Conservation (phyloP, 2,113 vertebrate genomes). For the Nerophis lumbriciformis region DNA sequence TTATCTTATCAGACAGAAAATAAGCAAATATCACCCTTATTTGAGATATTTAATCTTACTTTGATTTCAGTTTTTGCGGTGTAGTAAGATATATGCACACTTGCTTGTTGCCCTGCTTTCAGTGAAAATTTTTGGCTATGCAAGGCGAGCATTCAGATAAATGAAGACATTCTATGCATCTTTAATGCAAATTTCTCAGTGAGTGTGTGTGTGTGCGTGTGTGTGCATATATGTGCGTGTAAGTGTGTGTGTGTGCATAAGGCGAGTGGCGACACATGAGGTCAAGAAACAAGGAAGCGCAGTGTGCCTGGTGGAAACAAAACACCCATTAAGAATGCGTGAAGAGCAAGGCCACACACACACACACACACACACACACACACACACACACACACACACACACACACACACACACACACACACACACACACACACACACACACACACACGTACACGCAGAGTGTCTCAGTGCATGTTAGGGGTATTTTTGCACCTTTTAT, state of each 20-base stretch:
- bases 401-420: not conserved
- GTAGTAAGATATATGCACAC: no score
- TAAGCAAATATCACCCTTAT: no score
- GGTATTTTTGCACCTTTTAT: conserved; percentile 7
- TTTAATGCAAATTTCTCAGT: not conserved
- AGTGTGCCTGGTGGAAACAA: not conserved
- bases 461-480: not conserved
- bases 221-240: not conserved
- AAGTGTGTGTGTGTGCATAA: not conserved
- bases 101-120: no score
- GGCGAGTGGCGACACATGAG: not conserved
- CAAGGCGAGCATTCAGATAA: not conserved
- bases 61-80: no score
- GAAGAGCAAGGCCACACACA: not conserved
- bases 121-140: not conserved
- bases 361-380: not conserved
- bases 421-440: not conserved
- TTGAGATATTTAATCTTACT: no score
- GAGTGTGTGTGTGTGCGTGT: not conserved
- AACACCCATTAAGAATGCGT: not conserved
- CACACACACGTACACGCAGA: not conserved
- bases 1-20: no score
- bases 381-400: not conserved
- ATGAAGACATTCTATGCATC: not conserved
- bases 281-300: not conserved